Evolutionary conservation across 1,140 invertebrate species (phyloP).

Genomic region (Drosophila virilis): DNA sequence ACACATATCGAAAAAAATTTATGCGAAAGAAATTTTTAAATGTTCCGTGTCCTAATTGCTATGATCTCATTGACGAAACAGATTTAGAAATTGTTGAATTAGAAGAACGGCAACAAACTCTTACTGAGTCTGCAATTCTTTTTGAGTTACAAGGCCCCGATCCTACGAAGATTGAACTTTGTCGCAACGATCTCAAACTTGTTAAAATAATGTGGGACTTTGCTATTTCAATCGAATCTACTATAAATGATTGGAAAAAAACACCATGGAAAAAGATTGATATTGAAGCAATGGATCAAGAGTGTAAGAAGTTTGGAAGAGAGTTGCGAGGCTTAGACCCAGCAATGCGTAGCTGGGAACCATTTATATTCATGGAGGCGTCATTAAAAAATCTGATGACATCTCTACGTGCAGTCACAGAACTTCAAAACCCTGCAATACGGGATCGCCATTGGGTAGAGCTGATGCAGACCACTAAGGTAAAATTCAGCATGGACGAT

Average conservation of each 20-base stretch:
- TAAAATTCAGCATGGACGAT: slow-evolving; percentile 90
- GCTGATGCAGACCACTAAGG: slow-evolving; percentile 95
- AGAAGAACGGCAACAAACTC: slow-evolving; percentile 88
- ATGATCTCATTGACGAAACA: slow-evolving; percentile 90
- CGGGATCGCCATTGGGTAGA: slow-evolving; percentile 96
- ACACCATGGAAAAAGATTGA: slow-evolving; percentile 97
- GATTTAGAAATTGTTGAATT: slow-evolving; percentile 88
- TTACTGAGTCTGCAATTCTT: slow-evolving; percentile 91
- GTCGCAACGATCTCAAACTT: slow-evolving; percentile 91
- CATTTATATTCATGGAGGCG: slow-evolving; percentile 88
- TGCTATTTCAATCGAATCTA: slow-evolving; percentile 91
- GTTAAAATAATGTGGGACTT: slow-evolving; percentile 96
- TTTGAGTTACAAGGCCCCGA: slow-evolving; percentile 95
- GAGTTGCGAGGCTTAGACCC: slow-evolving; percentile 94
- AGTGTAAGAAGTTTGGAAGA: slow-evolving; percentile 95
- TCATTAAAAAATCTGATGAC: slow-evolving; percentile 94
- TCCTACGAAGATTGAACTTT: slow-evolving; percentile 90
- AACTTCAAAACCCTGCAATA: slow-evolving; percentile 97
- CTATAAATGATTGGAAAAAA: slow-evolving; percentile 95
- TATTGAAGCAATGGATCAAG: slow-evolving; percentile 96
- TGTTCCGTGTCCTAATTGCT: slow-evolving; percentile 90
- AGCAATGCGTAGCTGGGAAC: slow-evolving; percentile 92
- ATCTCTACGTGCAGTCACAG: slow-evolving; percentile 94
- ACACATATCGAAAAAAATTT: slow-evolving; percentile 92
- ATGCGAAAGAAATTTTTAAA: slow-evolving; percentile 87